Base-by-base conservation (phyloP, 2,113 vertebrate genomes). In the Scopus umbretta region DNA sequence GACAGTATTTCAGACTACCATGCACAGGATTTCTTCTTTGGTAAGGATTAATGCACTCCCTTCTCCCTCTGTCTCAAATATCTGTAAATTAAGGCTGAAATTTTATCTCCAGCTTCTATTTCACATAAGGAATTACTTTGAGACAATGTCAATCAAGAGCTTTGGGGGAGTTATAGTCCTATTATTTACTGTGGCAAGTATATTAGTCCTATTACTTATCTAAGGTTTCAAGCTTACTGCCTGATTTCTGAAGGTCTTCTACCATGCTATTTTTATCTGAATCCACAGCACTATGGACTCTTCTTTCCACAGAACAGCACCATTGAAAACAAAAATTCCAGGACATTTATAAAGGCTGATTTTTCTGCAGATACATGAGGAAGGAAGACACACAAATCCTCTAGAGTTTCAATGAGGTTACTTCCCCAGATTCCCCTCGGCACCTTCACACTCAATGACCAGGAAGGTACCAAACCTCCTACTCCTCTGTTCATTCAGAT, bases 61-160 rank as follows among this genome's bases (percentile, higher is more conserved):
- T 61, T 79, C 53, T 81, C 58, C 34, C 42, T 72, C 40, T 4
- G 3, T 67, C 76, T 92, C 80, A 87, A 82, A 27, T 61, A 89
- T 42, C 73, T 63, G 73, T 81, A 92, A 91, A 89, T 90, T 84
- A 80, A 92, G 52, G 75, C 9, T 38, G 75, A 89, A 93, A 90
- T 80, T 82, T 92, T 86, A 94, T 88, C 76, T 80, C 42, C 34
- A 34, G 80, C 38, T 93, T 92, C 76, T 91, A 38, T 73, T 94
- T 96, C 78, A 71, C 25, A 56, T 43, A 50, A 84, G 49, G 43
- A 86, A 84, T 63, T 75, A 86, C 38, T 79, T 6, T 81, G 53
- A 92, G 72, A 92, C 72, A 87, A 86, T 19, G 73, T 38, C 83
- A 88, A 30, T 88, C 38, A 71, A 79, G 53, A 90, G 36, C 61